phyloP scores from a whole-genome alignment of 2,797 vertebrate species.

The Cryptoprocta ferox region DNA sequence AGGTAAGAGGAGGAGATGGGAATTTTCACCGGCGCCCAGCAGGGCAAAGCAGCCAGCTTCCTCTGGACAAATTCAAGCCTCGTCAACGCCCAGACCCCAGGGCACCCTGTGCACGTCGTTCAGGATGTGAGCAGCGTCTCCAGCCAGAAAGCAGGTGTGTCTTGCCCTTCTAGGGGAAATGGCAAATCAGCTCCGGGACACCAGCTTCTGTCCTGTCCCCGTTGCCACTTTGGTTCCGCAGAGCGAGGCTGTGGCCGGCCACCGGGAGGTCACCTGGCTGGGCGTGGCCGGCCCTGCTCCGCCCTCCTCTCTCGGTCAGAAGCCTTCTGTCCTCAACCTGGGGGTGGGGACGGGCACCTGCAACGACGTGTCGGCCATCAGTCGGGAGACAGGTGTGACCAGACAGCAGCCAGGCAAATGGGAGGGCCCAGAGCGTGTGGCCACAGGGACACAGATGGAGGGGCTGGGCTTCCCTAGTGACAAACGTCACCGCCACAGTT shows the following conservation, averaged over 20 bases:
- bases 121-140: background rate
- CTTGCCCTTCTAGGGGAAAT: background rate
- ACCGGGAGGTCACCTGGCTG: background rate
- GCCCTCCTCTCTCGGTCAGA: no score
- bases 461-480: background rate
- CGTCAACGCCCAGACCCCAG: background rate
- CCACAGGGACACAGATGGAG: background rate
- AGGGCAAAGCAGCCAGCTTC: fast-evolving
- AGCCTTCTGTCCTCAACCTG: background rate
- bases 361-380: fast-evolving
- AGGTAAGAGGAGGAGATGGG: background rate
- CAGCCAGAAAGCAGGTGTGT: background rate
- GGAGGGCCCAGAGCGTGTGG: background rate
- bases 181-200: background rate
- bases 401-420: background rate
- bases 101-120: fast-evolving
- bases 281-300: background rate
- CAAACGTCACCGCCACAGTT: background rate
- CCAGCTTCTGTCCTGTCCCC: background rate
- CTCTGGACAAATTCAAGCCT: background rate
- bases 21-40: background rate
- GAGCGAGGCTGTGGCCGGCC: no score
- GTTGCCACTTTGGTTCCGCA: fast-evolving
- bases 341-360: fast-evolving
- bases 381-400: background rate